Percentiles rank a stretch among this genome's conserved stretches.
Conservation (phyloP, 2,888 invertebrate species). For the Lymantria dispar region DNA sequence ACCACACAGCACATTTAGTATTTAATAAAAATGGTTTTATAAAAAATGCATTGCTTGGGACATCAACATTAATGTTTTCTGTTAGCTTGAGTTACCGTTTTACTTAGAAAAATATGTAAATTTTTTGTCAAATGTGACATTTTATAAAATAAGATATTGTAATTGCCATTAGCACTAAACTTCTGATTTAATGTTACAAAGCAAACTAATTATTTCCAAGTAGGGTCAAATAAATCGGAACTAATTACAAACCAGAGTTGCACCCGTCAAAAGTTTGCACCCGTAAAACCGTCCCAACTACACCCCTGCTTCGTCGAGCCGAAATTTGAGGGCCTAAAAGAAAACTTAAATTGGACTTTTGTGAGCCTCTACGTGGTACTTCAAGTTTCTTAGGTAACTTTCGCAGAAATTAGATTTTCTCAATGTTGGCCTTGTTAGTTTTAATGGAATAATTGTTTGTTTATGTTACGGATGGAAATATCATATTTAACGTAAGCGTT, state of each 20-base stretch:
- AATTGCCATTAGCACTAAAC: neutral
- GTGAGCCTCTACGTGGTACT: slow-evolving; percentile 40
- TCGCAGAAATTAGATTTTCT: slow-evolving; percentile 44
- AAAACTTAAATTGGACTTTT: slow-evolving; percentile 61
- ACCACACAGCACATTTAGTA: too few species aligned
- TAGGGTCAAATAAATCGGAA: slow-evolving; percentile 6
- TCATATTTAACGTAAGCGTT: too few species aligned
- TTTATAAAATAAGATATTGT: too few species aligned
- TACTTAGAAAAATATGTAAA: too few species aligned
- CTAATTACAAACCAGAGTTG: slow-evolving; percentile 21
- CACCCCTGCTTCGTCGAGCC: slow-evolving; percentile 33
- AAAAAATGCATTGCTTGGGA: too few species aligned
- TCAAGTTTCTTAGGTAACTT: slow-evolving; percentile 42
- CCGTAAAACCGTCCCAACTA: slow-evolving; percentile 20
- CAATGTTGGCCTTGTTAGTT: slow-evolving; percentile 38
- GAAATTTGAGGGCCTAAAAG: slow-evolving; percentile 51
- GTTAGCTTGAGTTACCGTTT: too few species aligned
- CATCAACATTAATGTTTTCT: too few species aligned
- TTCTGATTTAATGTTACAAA: neutral
- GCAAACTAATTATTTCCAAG: neutral
- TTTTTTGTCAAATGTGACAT: too few species aligned
- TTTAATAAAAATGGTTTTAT: too few species aligned
- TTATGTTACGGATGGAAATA: slow-evolving; percentile 7
- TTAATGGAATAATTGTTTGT: slow-evolving; percentile 42
- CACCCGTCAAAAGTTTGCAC: slow-evolving; percentile 16